Base-by-base conservation (phyloP, 2,797 vertebrate species). In the Hybognathus amarus region DNA sequence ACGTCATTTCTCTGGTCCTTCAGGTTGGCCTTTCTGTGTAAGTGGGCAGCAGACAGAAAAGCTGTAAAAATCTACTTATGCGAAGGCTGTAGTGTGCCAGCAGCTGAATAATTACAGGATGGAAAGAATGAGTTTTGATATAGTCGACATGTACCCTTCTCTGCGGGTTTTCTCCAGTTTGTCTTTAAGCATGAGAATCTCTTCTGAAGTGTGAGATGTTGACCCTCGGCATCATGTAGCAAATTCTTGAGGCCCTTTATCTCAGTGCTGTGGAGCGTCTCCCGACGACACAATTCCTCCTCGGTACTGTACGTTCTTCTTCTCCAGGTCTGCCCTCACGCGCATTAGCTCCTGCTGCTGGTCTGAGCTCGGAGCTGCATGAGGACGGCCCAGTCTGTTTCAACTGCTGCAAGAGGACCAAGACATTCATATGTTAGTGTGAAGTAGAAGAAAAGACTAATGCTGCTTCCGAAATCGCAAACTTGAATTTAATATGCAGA, bases 121-220 rank as follows among this genome's bases (percentile, higher is more conserved):
- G 36, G 45, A 47, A 47, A 47, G 45, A 15, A 15, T 47, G 45
- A 47, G 4, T 47, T 47, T 47, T 54, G 52, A 54, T 17, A 74
- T 50, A 69, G 18, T 33, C 45, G 0, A 20, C 15, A 18, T 24
- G n/a, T 89, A 98, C 98, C 97, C 97, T 92, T 99, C 97, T 78
- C 97, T 94, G 45, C 97, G 96, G 1, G 93, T 97, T 92, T 99
- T 99, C 88, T 99, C 98, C 89, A 98, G 93, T 90, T 99, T 99
- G 94, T 99, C 98, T 92, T 97, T 98, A 86, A 99, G 96, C 93
- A 99, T 91, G 91, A 98, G 95, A 88, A 98, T 97, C 92, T 99
- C 98, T 88, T 99, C 92, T 98, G 97, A 86, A 99, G 95, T 77
- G 96, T 93, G 75, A 99, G 97, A 22, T 98, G 97, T 80, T 98